phyloP scores from a whole-genome alignment of 2,113 vertebrate species.

The Hippocampus guttulatus region DNA sequence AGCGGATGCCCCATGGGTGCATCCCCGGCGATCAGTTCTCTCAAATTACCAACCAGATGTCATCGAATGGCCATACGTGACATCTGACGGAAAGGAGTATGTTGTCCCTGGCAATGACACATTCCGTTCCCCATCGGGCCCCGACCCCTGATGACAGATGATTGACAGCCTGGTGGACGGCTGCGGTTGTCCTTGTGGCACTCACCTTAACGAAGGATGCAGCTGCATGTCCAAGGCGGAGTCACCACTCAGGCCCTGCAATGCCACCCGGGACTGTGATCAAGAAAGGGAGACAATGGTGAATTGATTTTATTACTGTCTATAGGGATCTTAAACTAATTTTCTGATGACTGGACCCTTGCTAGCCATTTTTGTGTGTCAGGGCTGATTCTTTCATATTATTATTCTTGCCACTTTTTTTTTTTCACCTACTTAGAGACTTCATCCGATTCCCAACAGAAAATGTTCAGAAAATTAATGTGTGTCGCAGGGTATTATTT shows the following conservation, averaged over 20 bases:
- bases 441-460: too few species aligned
- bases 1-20: too few species aligned
- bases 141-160: conserved; percentile 54
- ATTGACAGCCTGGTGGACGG: conserved; percentile 59
- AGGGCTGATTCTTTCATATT: too few species aligned
- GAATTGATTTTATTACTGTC: conserved; percentile 12
- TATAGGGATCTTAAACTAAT: too few species aligned
- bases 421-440: too few species aligned
- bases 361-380: too few species aligned
- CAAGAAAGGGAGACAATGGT: conserved; percentile 65
- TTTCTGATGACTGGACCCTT: too few species aligned
- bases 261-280: conserved; percentile 38
- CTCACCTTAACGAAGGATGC: conserved; percentile 42
- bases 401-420: too few species aligned
- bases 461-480: too few species aligned
- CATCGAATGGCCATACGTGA: conserved; percentile 66
- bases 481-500: too few species aligned
- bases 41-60: conserved; percentile 13
- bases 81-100: conserved; percentile 70
- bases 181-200: conserved; percentile 64
- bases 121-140: conserved; percentile 55
- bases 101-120: conserved; percentile 60
- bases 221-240: conserved; percentile 45
- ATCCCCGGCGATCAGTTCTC: too few species aligned
- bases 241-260: conserved; percentile 17